Conservation (phyloP, 2,888 invertebrate genomes). For the Cinara cedri region DNA sequence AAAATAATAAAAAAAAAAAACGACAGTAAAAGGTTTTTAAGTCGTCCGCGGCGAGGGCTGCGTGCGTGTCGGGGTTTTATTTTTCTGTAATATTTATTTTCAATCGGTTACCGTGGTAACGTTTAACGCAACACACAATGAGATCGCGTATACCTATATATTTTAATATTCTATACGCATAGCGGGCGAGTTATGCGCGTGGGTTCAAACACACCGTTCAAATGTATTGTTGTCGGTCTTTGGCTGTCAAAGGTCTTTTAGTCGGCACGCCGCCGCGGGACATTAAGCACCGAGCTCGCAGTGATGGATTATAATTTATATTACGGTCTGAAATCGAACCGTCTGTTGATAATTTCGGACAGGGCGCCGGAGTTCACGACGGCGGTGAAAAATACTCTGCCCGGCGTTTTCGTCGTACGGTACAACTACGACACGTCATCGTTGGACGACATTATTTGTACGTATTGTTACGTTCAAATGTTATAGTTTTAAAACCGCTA, state of each 20-base stretch:
- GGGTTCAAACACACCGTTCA: conserved; percentile 43
- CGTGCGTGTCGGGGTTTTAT: conserved; percentile 27
- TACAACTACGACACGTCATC: conserved; percentile 49
- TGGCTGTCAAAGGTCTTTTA: rapidly evolving
- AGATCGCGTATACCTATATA: too few relatives aligned
- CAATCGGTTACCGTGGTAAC: conserved; percentile 35
- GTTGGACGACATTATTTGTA: conserved; percentile 50
- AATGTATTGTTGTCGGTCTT: background rate
- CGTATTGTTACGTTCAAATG: too few relatives aligned
- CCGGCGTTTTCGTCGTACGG: conserved; percentile 48
- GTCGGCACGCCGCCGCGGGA: background rate
- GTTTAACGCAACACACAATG: conserved; percentile 20
- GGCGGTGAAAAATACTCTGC: conserved; percentile 40
- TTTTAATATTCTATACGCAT: too few relatives aligned
- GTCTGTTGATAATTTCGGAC: conserved; percentile 37
- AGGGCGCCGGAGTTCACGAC: conserved; percentile 23
- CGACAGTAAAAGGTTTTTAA: too few relatives aligned
- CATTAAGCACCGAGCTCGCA: background rate
- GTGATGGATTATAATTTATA: conserved; percentile 32
- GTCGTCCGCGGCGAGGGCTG: background rate
- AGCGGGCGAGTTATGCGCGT: background rate
- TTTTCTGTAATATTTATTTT: background rate
- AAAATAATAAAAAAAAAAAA: too few relatives aligned
- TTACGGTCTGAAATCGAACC: conserved; percentile 40
- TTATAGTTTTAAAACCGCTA: too few relatives aligned